Base-by-base conservation (phyloP, 2,113 vertebrate genomes). In the Dicerorhinus sumatrensis region DNA sequence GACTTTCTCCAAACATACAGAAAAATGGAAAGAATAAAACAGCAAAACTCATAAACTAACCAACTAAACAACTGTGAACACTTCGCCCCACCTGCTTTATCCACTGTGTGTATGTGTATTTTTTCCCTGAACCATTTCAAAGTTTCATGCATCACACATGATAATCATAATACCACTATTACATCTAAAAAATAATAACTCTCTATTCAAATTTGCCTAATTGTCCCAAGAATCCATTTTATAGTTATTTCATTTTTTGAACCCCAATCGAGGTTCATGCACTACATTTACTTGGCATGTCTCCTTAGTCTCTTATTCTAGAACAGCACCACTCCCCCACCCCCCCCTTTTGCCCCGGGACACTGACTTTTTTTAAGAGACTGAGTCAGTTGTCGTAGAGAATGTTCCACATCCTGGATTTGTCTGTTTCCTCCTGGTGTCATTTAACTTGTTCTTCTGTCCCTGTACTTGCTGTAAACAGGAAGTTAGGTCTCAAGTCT, bases 1-100 rank as follows among this genome's bases (percentile, higher is more conserved):
- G 33, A 81, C 80, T 63, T 93, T 84, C 94, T 89, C 29, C 63
- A 91, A 84, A 91, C 31, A 80, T 36, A 94, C 3, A 90, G 73
- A 72, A 95, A 87, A 70, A 69, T 1, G 11, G 8, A 87, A 93
- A 93, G 36, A 73, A 79, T 69, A 60, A 51, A 86, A 91, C 23
- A 56, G 58, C 16, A 11, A 91, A 48, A 80, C 20, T 69, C 69
- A 58, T 29, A 94, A 93, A 81, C 48, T 83, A 83, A 46, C 60
- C 77, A 87, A 82, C 60, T 75, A 93, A 82, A 86, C 4, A 51
- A 91, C 16, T 75, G 29, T 60, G 58, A 83, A 87, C 6, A 65
- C 36, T 86, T 36, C 87, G 87, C 51, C 54, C 46, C 46, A 58
- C 72, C 48, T 91, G 94, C n/a, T 96, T 96, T 60, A 67, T 56